phyloP scores from a whole-genome alignment of 2,113 vertebrate genomes.

The Petrocephalus zakoni region DNA sequence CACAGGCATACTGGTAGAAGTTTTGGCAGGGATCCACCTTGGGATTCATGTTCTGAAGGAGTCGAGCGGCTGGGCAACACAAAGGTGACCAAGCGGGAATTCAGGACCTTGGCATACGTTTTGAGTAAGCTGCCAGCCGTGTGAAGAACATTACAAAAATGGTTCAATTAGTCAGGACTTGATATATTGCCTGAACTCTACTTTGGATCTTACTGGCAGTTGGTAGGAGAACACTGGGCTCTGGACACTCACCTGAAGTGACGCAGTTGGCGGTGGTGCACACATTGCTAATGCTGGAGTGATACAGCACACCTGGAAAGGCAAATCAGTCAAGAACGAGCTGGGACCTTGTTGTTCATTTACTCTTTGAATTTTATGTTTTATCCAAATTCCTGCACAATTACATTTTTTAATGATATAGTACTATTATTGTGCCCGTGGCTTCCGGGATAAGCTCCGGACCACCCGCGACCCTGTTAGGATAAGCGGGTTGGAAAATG shows the following conservation, averaged over 20 bases:
- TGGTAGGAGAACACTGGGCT: neutral
- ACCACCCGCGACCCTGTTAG: too few species aligned
- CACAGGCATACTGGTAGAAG: constrained; percentile 92
- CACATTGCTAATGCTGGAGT: constrained; percentile 40
- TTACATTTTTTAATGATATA: neutral
- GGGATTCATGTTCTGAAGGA: constrained; percentile 88
- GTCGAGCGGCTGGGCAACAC: constrained; percentile 71
- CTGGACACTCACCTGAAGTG: constrained; percentile 70
- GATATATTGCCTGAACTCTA: neutral
- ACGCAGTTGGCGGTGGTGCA: constrained; percentile 83
- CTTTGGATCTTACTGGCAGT: neutral
- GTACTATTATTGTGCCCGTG: too few species aligned
- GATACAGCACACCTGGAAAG: constrained; percentile 57
- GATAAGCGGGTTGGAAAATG: too few species aligned
- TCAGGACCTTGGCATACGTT: neutral
- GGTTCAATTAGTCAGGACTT: neutral
- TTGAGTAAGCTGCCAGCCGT: neutral
- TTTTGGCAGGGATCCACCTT: constrained; percentile 76
- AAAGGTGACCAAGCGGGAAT: neutral
- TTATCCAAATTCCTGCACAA: neutral
- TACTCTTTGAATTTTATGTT: neutral
- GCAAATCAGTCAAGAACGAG: constrained; percentile 6
- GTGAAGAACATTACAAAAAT: neutral
- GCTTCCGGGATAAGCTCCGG: too few species aligned
- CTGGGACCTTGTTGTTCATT: neutral